phyloP scores from a whole-genome alignment of 2,797 vertebrate genomes.

The Karalla daura region DNA sequence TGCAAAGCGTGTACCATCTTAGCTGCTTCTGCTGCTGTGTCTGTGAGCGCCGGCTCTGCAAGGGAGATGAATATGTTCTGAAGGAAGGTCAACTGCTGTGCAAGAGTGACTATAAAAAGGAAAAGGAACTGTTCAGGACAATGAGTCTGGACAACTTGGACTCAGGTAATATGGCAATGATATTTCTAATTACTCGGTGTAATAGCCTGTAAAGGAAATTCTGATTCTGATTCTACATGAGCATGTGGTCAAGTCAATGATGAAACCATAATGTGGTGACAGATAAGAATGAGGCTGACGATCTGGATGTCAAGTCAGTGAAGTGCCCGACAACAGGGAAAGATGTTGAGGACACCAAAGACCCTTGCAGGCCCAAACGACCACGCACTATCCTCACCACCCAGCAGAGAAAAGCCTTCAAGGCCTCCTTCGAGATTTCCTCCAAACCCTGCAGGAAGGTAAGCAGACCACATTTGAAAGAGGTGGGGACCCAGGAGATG shows the following conservation, averaged over 20 bases:
- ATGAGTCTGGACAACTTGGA: conserved; percentile 92
- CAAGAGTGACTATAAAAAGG: conserved; percentile 93
- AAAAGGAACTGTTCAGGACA: conserved; percentile 89
- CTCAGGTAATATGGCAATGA: conserved; percentile 85
- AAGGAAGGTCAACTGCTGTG: conserved; percentile 95
- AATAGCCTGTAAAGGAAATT: too few relatives aligned
- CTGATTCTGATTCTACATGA: too few relatives aligned
- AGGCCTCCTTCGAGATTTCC: conserved; percentile 95
- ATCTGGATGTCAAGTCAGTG: conserved; percentile 84
- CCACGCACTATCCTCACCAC: conserved; percentile 95
- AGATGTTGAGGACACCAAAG: conserved; percentile 87
- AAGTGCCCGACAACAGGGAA: conserved; percentile 85
- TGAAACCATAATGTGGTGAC: conserved; percentile 12
- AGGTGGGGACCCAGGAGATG: not conserved
- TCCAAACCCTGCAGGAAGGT: conserved; percentile 97
- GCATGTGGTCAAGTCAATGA: not conserved
- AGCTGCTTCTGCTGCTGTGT: conserved; percentile 96
- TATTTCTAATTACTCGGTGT: too few relatives aligned
- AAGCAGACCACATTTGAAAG: not conserved
- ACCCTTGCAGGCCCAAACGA: conserved; percentile 89
- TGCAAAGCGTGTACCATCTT: conserved; percentile 94
- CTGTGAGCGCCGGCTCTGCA: conserved; percentile 92
- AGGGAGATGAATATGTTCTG: conserved; percentile 94
- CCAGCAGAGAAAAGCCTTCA: conserved; percentile 93
- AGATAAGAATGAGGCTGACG: conserved; percentile 92